Percentiles rank a stretch among this genome's conserved stretches.
phyloP scores from a whole-genome alignment of 2,113 vertebrate species.

The Harpagus bidentatus region DNA sequence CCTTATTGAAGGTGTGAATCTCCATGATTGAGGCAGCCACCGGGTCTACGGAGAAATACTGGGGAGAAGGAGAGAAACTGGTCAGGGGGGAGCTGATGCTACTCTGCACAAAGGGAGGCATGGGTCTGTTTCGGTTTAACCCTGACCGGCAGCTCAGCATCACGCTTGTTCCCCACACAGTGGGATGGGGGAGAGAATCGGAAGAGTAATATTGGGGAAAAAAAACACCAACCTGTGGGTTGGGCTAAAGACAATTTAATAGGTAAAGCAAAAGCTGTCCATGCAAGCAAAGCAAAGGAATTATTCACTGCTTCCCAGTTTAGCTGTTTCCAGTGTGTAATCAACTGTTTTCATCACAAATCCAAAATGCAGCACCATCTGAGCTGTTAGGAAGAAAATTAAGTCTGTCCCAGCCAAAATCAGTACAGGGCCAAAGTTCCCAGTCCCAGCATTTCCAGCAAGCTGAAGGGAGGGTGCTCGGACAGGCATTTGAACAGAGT shows the following conservation, averaged over 20 bases:
- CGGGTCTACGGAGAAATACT: constrained; percentile 83
- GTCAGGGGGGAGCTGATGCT: background rate
- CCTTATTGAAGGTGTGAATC: constrained; percentile 94
- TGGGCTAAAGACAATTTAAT: background rate
- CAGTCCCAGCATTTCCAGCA: background rate
- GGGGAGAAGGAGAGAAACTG: background rate
- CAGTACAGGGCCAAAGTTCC: background rate
- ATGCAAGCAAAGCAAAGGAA: background rate
- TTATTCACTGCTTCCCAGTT: background rate
- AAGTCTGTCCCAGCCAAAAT: background rate
- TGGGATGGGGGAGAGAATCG: background rate
- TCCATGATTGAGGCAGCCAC: constrained; percentile 93
- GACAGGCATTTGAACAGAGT: background rate
- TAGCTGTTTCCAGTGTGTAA: background rate
- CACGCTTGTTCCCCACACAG: accelerated
- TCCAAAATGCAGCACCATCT: background rate
- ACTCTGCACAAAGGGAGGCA: no score
- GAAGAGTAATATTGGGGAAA: no score
- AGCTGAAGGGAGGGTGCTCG: accelerated
- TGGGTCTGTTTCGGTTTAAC: background rate
- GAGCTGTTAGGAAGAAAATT: background rate
- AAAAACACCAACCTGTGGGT: background rate
- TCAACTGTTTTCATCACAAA: background rate
- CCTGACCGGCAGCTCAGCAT: background rate
- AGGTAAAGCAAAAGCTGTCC: background rate